These are phyloP conservation scores for Glaucomys volans DNA, from an alignment of 2,113 vertebrate species.

Conservation along the genomic window DNA sequence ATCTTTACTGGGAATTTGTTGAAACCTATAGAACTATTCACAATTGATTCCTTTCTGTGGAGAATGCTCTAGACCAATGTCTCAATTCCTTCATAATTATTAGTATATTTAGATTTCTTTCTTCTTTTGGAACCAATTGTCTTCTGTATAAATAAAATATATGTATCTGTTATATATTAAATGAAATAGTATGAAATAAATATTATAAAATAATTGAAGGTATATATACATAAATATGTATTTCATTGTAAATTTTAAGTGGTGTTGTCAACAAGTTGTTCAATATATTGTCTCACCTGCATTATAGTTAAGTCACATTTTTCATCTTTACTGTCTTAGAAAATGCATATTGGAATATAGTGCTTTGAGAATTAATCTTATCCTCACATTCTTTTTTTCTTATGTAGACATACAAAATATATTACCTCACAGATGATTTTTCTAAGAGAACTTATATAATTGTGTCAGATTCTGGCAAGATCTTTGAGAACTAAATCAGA, in stretches of 20 bases:
- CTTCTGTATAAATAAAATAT: no score
- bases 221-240: neutral
- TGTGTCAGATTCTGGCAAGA: constrained; percentile 20
- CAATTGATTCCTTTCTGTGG: neutral
- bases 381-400: neutral
- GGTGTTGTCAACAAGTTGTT: neutral
- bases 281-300: neutral
- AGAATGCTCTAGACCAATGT: neutral
- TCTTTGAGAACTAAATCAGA: neutral
- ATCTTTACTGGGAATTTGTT: neutral
- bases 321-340: neutral
- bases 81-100: neutral
- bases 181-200: neutral
- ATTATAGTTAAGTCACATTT: neutral
- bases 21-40: neutral
- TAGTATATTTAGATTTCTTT: neutral
- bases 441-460: neutral
- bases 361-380: neutral
- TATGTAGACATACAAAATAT: neutral
- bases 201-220: neutral
- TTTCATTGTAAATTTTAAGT: neutral
- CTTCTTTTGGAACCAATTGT: neutral
- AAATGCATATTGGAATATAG: neutral
- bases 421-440: neutral
- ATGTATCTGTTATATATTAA: neutral